Evolutionary conservation across 1,140 invertebrate genomes (phyloP).

Genomic region (Zaprionus capensis): DNA sequence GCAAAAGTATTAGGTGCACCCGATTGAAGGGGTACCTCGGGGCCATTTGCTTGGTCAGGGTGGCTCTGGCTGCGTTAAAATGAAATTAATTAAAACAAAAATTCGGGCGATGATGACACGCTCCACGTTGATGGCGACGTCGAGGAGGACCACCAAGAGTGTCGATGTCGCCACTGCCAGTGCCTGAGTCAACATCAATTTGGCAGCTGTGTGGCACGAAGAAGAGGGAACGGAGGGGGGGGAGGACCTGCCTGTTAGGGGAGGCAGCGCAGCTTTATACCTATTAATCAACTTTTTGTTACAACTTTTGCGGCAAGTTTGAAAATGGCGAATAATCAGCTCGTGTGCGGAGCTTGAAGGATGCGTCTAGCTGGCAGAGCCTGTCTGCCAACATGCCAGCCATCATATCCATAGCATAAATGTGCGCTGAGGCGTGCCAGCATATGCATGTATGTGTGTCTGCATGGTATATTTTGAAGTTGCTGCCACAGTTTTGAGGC

Average conservation of each 20-base stretch:
- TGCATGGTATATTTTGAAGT: slow-evolving; percentile 50
- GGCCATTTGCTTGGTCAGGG: slow-evolving; percentile 20
- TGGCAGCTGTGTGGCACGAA: slow-evolving; percentile 7
- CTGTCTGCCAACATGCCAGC: slow-evolving; percentile 1
- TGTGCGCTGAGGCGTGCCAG: neutral
- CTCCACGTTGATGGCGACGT: slow-evolving; percentile 41
- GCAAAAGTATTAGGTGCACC: slow-evolving; percentile 29
- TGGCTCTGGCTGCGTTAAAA: slow-evolving; percentile 51
- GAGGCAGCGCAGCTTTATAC: slow-evolving; percentile 26
- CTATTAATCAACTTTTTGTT: slow-evolving; percentile 77
- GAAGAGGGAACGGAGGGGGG: neutral
- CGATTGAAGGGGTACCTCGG: neutral
- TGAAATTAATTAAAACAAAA: slow-evolving; percentile 76
- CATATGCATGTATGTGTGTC: slow-evolving; percentile 25
- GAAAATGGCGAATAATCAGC: slow-evolving; percentile 71
- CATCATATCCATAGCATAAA: neutral
- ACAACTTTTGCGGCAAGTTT: slow-evolving; percentile 66
- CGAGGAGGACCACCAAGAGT: slow-evolving; percentile 48
- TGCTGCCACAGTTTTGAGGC: slow-evolving; percentile 62
- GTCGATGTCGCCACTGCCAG: slow-evolving; percentile 50
- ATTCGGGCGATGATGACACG: slow-evolving; percentile 39
- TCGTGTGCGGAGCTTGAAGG: slow-evolving; percentile 48
- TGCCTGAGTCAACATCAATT: slow-evolving; percentile 40
- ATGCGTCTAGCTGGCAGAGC: slow-evolving; percentile 42
- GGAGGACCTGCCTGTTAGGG: neutral